Percentiles rank a stretch among this genome's conserved stretches.
Evolutionary conservation across 2,113 vertebrate species (phyloP).

Genomic region (Psilopsiagon aymara): DNA sequence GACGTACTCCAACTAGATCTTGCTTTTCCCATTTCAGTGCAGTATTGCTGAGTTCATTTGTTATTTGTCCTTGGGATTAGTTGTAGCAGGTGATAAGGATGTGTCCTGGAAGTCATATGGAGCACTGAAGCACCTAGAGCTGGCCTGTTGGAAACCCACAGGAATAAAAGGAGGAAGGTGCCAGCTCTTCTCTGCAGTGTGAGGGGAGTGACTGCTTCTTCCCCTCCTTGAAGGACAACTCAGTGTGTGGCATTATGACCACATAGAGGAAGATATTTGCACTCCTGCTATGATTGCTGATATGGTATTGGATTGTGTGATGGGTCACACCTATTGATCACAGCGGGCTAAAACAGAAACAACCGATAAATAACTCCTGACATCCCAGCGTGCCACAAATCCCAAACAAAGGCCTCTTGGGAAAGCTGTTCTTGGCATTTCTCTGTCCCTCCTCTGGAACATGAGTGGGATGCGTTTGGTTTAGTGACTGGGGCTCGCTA

Average conservation of each 20-base stretch:
- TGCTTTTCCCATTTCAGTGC: neutral
- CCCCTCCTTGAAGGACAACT: neutral
- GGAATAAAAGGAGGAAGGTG: neutral
- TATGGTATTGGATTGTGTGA: neutral
- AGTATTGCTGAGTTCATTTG: neutral
- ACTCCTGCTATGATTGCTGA: neutral
- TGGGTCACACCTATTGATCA: constrained; percentile 52
- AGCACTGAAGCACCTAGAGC: neutral
- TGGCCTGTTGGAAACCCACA: neutral
- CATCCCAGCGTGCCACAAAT: constrained; percentile 8
- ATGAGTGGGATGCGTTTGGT: neutral
- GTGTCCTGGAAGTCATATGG: neutral
- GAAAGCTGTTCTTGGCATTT: neutral
- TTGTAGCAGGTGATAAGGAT: neutral
- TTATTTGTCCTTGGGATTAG: neutral
- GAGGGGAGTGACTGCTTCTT: neutral
- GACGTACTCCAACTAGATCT: neutral
- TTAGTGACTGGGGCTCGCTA: neutral
- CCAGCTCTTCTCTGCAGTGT: neutral
- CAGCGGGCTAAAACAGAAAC: constrained; percentile 36
- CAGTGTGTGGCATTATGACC: neutral
- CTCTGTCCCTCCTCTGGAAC: neutral
- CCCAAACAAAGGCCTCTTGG: neutral
- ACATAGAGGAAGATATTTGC: neutral
- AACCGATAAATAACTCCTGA: constrained; percentile 45